phyloP scores from a whole-genome alignment of 2,113 vertebrate genomes.

The Ranitomeya imitator region DNA sequence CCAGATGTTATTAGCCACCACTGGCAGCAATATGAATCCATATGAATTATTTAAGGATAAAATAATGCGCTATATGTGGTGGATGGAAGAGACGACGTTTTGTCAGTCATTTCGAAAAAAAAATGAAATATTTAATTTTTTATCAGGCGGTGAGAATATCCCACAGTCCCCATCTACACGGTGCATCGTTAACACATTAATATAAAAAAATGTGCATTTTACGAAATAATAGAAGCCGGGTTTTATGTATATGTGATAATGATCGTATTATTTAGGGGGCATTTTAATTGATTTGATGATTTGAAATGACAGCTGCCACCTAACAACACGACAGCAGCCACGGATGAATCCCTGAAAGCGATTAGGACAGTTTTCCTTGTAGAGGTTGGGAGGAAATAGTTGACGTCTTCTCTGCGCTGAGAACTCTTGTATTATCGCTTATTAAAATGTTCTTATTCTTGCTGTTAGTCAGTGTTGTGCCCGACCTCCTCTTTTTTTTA shows the following conservation, averaged over 20 bases:
- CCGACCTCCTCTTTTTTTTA: not conserved
- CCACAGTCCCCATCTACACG: not conserved
- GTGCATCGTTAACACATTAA: not conserved
- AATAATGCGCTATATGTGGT: conserved; percentile 14
- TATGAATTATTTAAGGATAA: conserved; percentile 16
- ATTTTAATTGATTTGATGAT: conserved; percentile 1
- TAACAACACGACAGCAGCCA: not conserved
- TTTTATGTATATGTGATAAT: conserved; percentile 5
- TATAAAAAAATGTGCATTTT: not conserved
- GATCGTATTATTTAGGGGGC: not conserved
- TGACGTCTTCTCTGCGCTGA: not conserved
- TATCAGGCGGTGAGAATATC: not conserved
- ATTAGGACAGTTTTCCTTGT: not conserved
- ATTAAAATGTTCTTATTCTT: not conserved
- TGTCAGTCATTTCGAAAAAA: conserved; percentile 29
- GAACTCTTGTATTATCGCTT: not conserved
- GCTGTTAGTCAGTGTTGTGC: not conserved
- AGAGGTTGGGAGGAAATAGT: not conserved
- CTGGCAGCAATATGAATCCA: conserved; percentile 13
- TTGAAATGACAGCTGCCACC: not conserved
- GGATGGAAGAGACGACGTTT: not conserved
- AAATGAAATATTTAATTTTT: conserved; percentile 20
- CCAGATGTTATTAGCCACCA: conserved; percentile 38
- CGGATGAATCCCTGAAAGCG: not conserved
- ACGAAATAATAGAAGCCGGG: not conserved